Conservation (phyloP, 2,888 invertebrate species). For the Chymomyza caudatula region DNA sequence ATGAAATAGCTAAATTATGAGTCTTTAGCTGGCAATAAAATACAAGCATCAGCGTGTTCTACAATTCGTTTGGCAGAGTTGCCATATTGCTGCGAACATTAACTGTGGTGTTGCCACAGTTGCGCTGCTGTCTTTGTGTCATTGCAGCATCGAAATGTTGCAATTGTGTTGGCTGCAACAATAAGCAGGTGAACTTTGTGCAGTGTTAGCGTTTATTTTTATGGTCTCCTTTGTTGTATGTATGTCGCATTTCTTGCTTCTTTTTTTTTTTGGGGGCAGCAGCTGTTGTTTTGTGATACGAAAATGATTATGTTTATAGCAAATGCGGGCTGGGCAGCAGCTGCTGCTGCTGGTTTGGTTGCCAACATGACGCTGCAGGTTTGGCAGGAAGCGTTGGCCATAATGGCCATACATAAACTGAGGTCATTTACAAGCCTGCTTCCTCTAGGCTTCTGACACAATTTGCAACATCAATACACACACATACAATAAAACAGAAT, state of each 20-base stretch:
- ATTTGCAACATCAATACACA: too few species aligned
- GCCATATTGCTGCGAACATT: not conserved
- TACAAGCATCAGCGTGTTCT: not conserved
- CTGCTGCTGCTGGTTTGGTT: conserved; percentile 30
- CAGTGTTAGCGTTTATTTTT: conserved; percentile 17
- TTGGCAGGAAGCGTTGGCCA: conserved; percentile 43
- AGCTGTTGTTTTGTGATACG: conserved; percentile 36
- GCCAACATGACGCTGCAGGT: conserved; percentile 4
- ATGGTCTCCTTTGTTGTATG: not conserved
- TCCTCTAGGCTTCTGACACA: not conserved
- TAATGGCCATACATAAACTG: not conserved
- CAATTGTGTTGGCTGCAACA: conserved; percentile 20
- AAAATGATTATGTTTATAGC: conserved; percentile 14
- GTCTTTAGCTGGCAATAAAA: not conserved
- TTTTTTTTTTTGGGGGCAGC: conserved; percentile 18
- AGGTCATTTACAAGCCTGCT: not conserved
- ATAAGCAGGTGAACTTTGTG: conserved; percentile 47
- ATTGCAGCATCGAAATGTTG: conserved; percentile 42
- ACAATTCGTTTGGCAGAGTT: not conserved
- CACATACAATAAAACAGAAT: not conserved
- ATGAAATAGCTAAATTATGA: conserved; percentile 12
- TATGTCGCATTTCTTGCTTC: conserved; percentile 5
- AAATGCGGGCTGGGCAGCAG: conserved; percentile 36
- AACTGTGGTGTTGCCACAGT: conserved; percentile 15
- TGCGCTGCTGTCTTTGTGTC: conserved; percentile 13